Conservation (phyloP, 2,797 vertebrate species). For the Australoheros facetus region DNA sequence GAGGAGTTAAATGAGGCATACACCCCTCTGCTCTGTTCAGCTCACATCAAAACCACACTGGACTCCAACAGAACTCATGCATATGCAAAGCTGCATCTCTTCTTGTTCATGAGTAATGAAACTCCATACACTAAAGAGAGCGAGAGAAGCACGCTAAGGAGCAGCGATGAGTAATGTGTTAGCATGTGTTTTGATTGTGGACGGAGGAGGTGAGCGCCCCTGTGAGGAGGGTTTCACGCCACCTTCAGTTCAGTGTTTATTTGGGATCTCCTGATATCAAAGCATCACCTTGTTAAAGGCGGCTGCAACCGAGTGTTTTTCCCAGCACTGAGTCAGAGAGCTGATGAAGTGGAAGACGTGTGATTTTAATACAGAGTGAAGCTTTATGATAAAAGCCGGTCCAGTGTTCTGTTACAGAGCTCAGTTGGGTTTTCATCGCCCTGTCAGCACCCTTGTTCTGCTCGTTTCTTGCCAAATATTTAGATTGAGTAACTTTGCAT, state of each 20-base stretch:
- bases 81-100: conserved; percentile 1
- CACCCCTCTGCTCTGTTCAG: conserved; percentile 21
- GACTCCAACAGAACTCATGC: conserved; percentile 35
- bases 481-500: not conserved
- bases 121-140: not conserved
- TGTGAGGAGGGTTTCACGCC: not conserved
- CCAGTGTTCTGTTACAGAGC: not conserved
- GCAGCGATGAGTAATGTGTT: conserved; percentile 1
- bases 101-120: not conserved
- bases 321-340: not conserved
- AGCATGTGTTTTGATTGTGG: not conserved
- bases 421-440: not conserved
- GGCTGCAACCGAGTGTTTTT: not conserved
- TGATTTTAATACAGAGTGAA: not conserved
- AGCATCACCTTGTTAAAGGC: not conserved
- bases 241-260: not conserved
- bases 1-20: conserved; percentile 50
- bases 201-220: not conserved
- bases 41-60: conserved; percentile 42
- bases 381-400: not conserved
- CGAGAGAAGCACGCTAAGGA: not conserved
- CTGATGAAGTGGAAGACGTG: not conserved
- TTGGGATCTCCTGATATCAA: not conserved
- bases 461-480: not conserved
- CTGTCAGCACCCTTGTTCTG: not conserved